Evolutionary conservation across 2,888 invertebrate species (phyloP).

Genomic region (Thyatira batis): DNA sequence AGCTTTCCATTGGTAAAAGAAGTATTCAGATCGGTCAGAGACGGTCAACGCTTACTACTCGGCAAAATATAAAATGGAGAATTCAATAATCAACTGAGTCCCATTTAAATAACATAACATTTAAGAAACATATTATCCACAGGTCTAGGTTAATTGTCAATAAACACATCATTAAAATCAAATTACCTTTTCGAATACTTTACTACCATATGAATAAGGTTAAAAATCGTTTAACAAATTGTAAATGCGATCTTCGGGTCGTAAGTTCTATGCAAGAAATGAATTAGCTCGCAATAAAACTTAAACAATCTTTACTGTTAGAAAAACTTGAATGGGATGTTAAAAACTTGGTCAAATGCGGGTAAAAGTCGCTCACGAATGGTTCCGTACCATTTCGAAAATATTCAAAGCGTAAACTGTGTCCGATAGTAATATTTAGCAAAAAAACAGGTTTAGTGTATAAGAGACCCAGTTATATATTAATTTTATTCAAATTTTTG

Average conservation of each 20-base stretch:
- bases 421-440: no score
- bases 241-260: background rate
- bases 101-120: no score
- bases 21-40: no score
- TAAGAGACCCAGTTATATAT: no score
- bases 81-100: no score
- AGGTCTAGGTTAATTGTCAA: slow-evolving; percentile 35
- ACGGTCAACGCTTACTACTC: no score
- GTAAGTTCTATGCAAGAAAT: background rate
- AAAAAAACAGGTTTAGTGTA: no score
- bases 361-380: no score
- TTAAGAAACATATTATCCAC: slow-evolving; percentile 19
- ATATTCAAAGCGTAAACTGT: background rate
- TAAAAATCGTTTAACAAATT: background rate
- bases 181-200: slow-evolving; percentile 18
- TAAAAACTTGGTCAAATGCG: no score
- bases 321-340: background rate
- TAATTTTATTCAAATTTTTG: no score
- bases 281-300: background rate
- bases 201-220: background rate
- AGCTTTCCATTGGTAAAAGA: no score
- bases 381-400: background rate
- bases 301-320: background rate
- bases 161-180: slow-evolving; percentile 45
- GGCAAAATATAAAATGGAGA: no score